Percentiles rank a stretch among this genome's conserved stretches.
These are phyloP conservation scores for Merluccius polli DNA, from an alignment of 2,797 vertebrate species.

Conservation along the genomic window DNA sequence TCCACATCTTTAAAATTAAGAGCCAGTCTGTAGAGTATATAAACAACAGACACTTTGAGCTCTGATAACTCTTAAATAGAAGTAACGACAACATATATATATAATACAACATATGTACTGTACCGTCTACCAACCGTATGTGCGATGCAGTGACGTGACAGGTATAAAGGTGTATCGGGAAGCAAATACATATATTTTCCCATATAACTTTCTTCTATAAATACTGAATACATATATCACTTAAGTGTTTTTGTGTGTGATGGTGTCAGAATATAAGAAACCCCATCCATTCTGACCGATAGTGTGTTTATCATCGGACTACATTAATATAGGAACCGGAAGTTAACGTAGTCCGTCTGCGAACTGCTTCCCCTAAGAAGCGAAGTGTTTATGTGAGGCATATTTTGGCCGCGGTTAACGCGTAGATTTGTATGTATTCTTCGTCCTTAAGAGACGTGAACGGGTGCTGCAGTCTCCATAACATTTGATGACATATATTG, in stretches of 20 bases:
- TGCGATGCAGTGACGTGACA: not conserved
- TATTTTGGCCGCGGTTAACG: slow-evolving; percentile 6
- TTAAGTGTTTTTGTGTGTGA: not conserved
- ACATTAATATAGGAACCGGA: slow-evolving; percentile 36
- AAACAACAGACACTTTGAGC: not conserved
- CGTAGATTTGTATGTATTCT: not conserved
- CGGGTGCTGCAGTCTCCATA: not conserved
- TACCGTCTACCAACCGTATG: not conserved
- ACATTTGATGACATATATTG: not conserved
- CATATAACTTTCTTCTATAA: not conserved
- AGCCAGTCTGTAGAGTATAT: not conserved
- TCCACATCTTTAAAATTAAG: slow-evolving; percentile 62
- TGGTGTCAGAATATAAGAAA: not conserved
- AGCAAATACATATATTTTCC: not conserved
- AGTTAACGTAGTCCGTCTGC: slow-evolving; percentile 46
- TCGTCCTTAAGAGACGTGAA: not conserved
- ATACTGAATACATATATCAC: not conserved
- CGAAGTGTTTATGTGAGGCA: slow-evolving; percentile 2
- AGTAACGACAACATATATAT: not conserved
- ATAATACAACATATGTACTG: not conserved
- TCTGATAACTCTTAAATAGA: not conserved
- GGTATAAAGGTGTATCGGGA: not conserved
- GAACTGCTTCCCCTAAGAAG: slow-evolving; percentile 46
- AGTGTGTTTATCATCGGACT: slow-evolving; percentile 21
- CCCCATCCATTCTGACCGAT: not conserved